Percentiles rank a stretch among this genome's conserved stretches.
These are phyloP conservation scores for Cynopterus brachyotis DNA, from an alignment of 2,113 vertebrate genomes.

Conservation along the genomic window DNA sequence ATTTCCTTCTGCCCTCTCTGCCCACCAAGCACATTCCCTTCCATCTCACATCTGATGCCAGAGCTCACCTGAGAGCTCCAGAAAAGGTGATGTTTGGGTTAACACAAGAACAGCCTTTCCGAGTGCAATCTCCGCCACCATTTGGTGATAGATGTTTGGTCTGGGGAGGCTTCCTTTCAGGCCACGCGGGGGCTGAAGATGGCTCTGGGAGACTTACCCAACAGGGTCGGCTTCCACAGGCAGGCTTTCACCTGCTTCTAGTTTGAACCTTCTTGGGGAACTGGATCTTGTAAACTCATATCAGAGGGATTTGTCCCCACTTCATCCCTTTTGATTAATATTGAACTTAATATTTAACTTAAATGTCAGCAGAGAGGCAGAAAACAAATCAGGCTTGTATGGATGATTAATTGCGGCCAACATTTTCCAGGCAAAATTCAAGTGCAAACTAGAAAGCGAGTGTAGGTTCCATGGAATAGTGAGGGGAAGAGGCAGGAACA, in stretches of 20 bases:
- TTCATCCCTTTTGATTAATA: background rate
- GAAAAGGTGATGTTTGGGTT: background rate
- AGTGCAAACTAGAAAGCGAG: background rate
- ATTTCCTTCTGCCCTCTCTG: background rate
- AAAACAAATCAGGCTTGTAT: background rate
- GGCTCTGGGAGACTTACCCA: background rate
- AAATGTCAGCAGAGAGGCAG: background rate
- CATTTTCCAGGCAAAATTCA: constrained; percentile 23
- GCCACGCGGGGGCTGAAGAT: background rate
- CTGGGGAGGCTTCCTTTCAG: background rate
- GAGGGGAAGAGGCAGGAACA: background rate
- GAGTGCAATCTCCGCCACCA: background rate
- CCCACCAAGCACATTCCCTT: background rate
- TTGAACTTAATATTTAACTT: background rate
- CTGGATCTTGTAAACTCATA: background rate
- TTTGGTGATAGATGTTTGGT: background rate
- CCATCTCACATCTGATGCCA: background rate
- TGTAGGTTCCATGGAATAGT: background rate
- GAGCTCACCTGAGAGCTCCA: background rate
- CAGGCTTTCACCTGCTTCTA: background rate
- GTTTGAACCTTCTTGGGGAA: background rate
- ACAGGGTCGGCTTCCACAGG: background rate
- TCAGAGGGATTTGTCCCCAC: background rate
- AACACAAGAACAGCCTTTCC: background rate
- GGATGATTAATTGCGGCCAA: background rate